Base-by-base conservation (phyloP, 2,113 vertebrate species). In the Tautogolabrus adspersus region DNA sequence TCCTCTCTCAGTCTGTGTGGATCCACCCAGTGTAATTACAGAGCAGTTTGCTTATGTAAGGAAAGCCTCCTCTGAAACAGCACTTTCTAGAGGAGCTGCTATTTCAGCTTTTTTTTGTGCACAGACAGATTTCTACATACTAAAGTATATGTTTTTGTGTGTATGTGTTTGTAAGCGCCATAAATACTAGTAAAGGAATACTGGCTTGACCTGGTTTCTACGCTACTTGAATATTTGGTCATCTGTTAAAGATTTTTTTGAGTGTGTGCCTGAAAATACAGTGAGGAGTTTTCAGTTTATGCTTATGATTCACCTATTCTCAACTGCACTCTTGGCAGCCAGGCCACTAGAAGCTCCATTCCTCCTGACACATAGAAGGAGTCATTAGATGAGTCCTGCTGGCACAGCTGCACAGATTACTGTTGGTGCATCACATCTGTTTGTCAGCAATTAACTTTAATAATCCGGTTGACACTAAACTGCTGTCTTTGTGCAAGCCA, bases 1-100 rank as follows among this genome's bases (percentile, higher is more conserved):
- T 71, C 55, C 67, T 84, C 79, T 57, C 66, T 68, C 44, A 2
- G 60, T 70, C 46, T 70, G 77, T 67, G 84, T 66, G 90, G 91
- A 91, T 93, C 88, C 92, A 91, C 92, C 92, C 91, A 88, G 87
- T 76, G 70, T 92, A 93, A 93, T 93, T 93, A 93, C 92, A 93
- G 91, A 93, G 88, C 84, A 74, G 67, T 87, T 79, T 90, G 89
- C 90, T 93, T 93, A 87, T 91, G 89, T 86, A 90, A 91, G 87
- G 85, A 85, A 92, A 92, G 83, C 81, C 87, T 92, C 71, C 68
- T 83, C 89, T 93, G 90, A 90, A 92, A 72, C 92, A 89, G 89
- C 91, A 91, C 87, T 91, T 93, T 92, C 84, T 83, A 87, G 72
- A 85, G 77, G 67, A 78, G 87, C 89, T 88, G 83, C 84, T 75